These are phyloP conservation scores for Brachyptera putata DNA, from an alignment of 2,888 invertebrate genomes.

Conservation along the genomic window DNA sequence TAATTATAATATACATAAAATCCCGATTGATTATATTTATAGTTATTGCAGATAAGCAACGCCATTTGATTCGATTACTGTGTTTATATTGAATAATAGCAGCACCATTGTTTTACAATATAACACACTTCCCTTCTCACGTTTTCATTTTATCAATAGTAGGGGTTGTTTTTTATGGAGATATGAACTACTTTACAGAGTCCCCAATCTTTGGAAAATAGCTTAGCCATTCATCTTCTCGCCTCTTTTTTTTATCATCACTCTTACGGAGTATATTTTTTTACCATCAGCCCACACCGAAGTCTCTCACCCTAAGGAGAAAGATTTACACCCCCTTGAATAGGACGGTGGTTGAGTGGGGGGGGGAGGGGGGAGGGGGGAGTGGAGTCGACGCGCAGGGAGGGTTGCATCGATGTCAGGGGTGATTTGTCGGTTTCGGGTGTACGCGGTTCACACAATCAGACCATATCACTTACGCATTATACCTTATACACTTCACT, in stretches of 20 bases:
- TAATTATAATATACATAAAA: too few species aligned
- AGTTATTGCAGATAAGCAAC: too few species aligned
- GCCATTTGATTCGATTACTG: too few species aligned
- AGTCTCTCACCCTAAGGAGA: slow-evolving; percentile 26
- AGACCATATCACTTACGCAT: slow-evolving; percentile 7
- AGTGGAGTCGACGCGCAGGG: not conserved
- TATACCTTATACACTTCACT: not conserved
- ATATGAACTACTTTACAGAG: slow-evolving; percentile 12
- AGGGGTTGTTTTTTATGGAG: slow-evolving; percentile 3
- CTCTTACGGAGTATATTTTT: slow-evolving; percentile 17
- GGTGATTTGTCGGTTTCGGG: slow-evolving; percentile 2
- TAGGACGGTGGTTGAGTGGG: slow-evolving; percentile 19
- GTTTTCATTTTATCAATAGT: not conserved
- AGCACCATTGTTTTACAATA: too few species aligned
- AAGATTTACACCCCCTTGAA: slow-evolving; percentile 29
- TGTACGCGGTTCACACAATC: slow-evolving; percentile 6
- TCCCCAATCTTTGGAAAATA: slow-evolving; percentile 17
- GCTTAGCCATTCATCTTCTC: slow-evolving; percentile 28
- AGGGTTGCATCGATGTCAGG: slow-evolving; percentile 21
- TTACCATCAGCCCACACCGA: slow-evolving; percentile 10
- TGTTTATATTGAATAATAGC: too few species aligned
- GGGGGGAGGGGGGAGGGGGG: slow-evolving; percentile 7
- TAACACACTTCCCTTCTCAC: too few species aligned
- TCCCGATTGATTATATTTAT: too few species aligned
- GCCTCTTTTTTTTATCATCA: slow-evolving; percentile 22